Conservation (phyloP, 2,888 invertebrate species). For the Quadriops clusia region DNA sequence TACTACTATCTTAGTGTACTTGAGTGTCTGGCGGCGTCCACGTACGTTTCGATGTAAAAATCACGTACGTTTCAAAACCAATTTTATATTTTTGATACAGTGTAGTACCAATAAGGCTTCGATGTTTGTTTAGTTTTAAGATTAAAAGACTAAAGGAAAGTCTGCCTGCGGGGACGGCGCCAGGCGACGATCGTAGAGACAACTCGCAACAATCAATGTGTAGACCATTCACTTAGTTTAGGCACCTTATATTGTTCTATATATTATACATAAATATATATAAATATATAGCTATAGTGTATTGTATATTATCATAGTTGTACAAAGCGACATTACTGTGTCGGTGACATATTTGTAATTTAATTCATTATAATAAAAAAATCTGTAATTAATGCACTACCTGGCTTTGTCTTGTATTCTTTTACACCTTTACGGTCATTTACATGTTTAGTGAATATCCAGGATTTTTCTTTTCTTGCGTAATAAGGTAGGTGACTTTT, state of each 20-base stretch:
- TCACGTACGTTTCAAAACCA: constrained; percentile 15
- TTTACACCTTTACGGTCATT: no score
- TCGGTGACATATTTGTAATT: constrained; percentile 26
- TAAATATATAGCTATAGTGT: constrained; percentile 17
- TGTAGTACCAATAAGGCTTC: constrained; percentile 16
- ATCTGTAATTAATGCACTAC: no score
- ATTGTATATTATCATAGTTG: constrained; percentile 25
- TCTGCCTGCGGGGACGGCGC: constrained; percentile 2
- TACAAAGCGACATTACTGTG: constrained; percentile 23
- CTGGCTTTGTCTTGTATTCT: no score
- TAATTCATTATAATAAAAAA: constrained; percentile 25
- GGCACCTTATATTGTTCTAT: constrained; percentile 4
- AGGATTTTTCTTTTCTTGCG: no score
- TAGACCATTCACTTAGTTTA: constrained; percentile 18
- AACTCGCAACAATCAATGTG: constrained; percentile 23
- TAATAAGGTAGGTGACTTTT: no score
- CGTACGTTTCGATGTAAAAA: constrained; percentile 13
- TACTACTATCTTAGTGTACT: no score
- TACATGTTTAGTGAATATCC: no score
- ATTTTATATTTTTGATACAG: constrained; percentile 21
- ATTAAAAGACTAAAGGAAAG: constrained; percentile 5
- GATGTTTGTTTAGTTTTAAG: constrained; percentile 13
- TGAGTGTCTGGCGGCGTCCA: no score
- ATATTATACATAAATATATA: constrained; percentile 16
- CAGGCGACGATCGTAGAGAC: constrained; percentile 5